Evolutionary conservation across 2,797 vertebrate species (phyloP), one percentile per base, ranked within the genome.

Genomic region (Moxostoma hubbsi): DNA sequence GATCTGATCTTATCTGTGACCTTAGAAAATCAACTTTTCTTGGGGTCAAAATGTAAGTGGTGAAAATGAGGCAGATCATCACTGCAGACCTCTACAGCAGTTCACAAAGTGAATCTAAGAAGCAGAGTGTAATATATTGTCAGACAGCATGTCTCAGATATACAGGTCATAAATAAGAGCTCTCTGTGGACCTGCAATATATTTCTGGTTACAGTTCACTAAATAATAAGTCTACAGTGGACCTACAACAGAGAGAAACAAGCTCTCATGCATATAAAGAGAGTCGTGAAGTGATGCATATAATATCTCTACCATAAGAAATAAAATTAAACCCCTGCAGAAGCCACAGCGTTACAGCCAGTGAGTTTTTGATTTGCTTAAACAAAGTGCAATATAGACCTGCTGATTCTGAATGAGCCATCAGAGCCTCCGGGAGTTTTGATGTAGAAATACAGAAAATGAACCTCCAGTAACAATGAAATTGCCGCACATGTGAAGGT

Each of bases 321-420:
- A 82, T 68, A 77, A 78, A 10, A 63, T 68, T 24, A 74, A 58
- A 67, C 24, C 75, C 66, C 70, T 43, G 51, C 65, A 75, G 81
- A 24, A 55, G 64, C 61, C 4, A 43, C 36, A 7, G 63, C 13
- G 67, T 69, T 69, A 69, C 71, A 78, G 64, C 51, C 45, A 79
- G 18, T 79, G 65, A 68, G 73, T 57, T 78, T 78, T 49, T 78
- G 63, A 68, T 78, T 82, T 82, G 69, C 18, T 78, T 36, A 51
- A 73, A 78, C 70, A 78, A 79, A 62, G 49, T 10, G 18, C 65
- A 68, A 79, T 69, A 75, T 65, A 79, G 76, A 64, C 45, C 50
- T 75, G 66, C 76, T 70, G 65, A 75, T 75, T 77, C 63, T 58
- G 18, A 69, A 69, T 54, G 63, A 82, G 57, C 64, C 11, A n/a